phyloP scores from a whole-genome alignment of 2,797 vertebrate species.

The Syngnathus acus region DNA sequence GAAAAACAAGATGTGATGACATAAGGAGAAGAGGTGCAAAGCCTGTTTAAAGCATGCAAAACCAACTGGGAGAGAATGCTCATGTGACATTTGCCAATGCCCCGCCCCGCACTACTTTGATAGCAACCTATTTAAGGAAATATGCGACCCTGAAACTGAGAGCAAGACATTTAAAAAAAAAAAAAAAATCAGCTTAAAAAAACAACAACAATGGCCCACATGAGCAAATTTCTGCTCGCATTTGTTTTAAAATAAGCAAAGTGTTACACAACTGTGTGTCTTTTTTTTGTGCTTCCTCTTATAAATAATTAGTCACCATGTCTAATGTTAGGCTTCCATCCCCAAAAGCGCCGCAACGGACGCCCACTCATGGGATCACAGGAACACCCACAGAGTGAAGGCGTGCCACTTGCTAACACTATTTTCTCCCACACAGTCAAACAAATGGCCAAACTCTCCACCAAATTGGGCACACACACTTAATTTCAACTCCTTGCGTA shows the following conservation, averaged over 20 bases:
- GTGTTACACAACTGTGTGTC: neutral
- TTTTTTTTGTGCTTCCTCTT: neutral
- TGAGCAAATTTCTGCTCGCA: neutral
- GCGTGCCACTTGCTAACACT: neutral
- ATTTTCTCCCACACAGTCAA: too few species aligned
- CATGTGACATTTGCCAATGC: neutral
- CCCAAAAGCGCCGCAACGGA: neutral
- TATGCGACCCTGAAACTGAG: too few species aligned
- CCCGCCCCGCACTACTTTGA: too few species aligned
- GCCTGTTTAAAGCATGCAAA: neutral
- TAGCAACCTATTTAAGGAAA: too few species aligned
- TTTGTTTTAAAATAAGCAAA: neutral
- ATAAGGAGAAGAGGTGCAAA: too few species aligned
- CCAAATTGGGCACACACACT: too few species aligned
- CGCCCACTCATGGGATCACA: neutral
- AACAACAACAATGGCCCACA: neutral
- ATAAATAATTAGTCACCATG: conserved; percentile 8
- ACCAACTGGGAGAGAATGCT: neutral
- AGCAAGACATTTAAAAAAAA: too few species aligned
- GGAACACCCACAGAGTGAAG: neutral
- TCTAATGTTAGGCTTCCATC: neutral
- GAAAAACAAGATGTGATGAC: neutral
- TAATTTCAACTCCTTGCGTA: too few species aligned
- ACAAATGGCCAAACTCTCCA: too few species aligned
- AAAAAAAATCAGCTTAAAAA: neutral